Percentiles rank a stretch among this genome's conserved stretches.
These are phyloP conservation scores for Aphrophora alni DNA, from an alignment of 2,888 invertebrate species.

Conservation along the genomic window DNA sequence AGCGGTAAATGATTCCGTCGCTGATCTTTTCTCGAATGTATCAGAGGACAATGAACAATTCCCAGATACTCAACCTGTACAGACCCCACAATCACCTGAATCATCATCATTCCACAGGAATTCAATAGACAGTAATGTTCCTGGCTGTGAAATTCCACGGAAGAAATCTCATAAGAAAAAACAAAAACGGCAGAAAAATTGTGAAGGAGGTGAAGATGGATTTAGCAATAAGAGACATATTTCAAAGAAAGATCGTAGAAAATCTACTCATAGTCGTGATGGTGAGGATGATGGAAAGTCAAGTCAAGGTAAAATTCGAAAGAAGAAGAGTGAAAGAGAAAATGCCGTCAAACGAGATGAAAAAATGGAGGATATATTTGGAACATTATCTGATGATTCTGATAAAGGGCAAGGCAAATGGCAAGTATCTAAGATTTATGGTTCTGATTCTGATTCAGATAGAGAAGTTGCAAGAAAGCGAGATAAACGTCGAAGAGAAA, in stretches of 20 bases:
- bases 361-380: constrained; percentile 89
- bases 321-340: constrained; percentile 56
- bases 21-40: constrained; percentile 44
- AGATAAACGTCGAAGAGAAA: constrained; percentile 51
- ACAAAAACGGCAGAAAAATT: constrained; percentile 77
- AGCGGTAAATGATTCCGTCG: constrained; percentile 57
- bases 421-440: constrained; percentile 58
- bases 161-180: constrained; percentile 84
- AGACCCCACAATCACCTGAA: constrained; percentile 42
- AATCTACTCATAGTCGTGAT: constrained; percentile 51
- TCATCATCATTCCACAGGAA: constrained; percentile 45
- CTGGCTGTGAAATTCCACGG: constrained; percentile 55
- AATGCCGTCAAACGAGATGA: constrained; percentile 67
- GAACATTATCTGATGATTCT: constrained; percentile 79
- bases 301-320: constrained; percentile 56
- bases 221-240: constrained; percentile 56
- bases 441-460: constrained; percentile 61
- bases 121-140: constrained; percentile 43
- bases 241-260: constrained; percentile 58
- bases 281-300: constrained; percentile 56
- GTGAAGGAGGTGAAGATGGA: constrained; percentile 64
- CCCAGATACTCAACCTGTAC: constrained; percentile 40
- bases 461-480: constrained; percentile 52
- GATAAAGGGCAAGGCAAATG: constrained; percentile 55
- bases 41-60: constrained; percentile 46